phyloP scores from a whole-genome alignment of 2,888 invertebrate genomes.

The Cremastobaeus sp. region DNA sequence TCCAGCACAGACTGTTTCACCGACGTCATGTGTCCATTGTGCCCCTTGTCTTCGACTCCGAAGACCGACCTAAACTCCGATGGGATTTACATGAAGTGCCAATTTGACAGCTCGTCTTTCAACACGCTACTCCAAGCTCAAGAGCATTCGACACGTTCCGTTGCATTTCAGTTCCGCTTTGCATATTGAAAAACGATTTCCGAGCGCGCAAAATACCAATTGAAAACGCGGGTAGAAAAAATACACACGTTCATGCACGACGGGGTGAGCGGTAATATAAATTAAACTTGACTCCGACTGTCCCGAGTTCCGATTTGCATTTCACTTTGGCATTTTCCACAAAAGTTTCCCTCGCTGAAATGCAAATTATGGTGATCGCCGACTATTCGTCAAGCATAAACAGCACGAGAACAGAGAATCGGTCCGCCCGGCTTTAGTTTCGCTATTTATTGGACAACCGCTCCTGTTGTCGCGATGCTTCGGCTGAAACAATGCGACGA shows the following conservation, averaged over 20 bases:
- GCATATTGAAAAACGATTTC: too few species aligned
- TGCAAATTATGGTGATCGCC: constrained; percentile 44
- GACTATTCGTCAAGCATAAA: constrained; percentile 40
- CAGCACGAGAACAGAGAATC: too few species aligned
- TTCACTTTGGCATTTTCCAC: constrained; percentile 32
- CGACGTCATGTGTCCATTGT: constrained; percentile 97
- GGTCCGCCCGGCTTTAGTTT: too few species aligned
- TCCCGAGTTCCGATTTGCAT: constrained; percentile 16
- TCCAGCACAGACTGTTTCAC: constrained; percentile 99
- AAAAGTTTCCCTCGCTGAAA: constrained; percentile 30
- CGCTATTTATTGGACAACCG: too few species aligned
- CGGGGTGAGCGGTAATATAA: too few species aligned
- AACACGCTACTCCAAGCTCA: background rate
- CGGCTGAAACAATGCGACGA: constrained; percentile 1
- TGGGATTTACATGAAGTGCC: constrained; percentile 73
- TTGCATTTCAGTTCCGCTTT: too few species aligned
- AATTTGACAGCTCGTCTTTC: constrained; percentile 66
- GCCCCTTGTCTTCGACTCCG: constrained; percentile 95
- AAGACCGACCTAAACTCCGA: constrained; percentile 91
- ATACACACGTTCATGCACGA: too few species aligned
- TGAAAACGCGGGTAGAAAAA: too few species aligned
- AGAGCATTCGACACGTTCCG: constrained; percentile 20
- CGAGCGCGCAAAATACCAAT: too few species aligned
- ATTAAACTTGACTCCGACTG: constrained; percentile 13
- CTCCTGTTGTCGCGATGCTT: background rate